Evolutionary conservation across 1,140 invertebrate species (phyloP), one percentile per base, ranked within the genome.

Genomic region (Drosophila athabasca): DNA sequence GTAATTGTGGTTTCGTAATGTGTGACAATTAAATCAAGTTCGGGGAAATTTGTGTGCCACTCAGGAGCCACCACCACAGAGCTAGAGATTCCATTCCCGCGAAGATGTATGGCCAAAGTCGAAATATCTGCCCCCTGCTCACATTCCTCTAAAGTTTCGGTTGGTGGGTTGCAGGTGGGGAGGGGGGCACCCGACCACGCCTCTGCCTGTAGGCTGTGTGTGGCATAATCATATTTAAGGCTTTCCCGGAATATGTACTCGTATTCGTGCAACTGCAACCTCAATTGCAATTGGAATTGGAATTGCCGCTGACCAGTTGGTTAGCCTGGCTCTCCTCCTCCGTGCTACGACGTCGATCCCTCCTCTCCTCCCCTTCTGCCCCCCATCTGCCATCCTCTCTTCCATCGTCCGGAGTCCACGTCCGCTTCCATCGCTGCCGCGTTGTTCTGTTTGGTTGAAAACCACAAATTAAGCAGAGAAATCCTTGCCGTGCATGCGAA

Each of bases 401-500:
- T 4, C 3, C 35, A 13, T 13, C 35, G 8, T 39, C 4, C 35
- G 11, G 5, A 19, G 46, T 49, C 48, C 61, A 53, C 51, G 66
- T 50, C 64, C 61, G 62, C 51, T 64, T 50, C 64, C 67, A 69
- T 58, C 35, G 67, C 67, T 58, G 19, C 64, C 64, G 41, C 66
- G 64, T 35, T 69, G 52, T 57, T 71, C 82, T 88, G 82, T 82
- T 87, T 85, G 83, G 74, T 88, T 87, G 82, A 79, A 87, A 87
- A 88, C 82, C 82, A 87, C 82, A 87, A 87, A 87, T 87, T 87
- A 87, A 87, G 82, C 82, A 88, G 79, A 87, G 82, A 87, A 87
- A 87, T 87, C 83, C 82, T 88, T 64, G 83, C 66, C 83, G 71
- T 87, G 83, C 82, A 87, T 87, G 82, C 82, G 65, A 85, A 76